Percentiles rank a stretch among this genome's conserved stretches.
Evolutionary conservation across 2,113 vertebrate species (phyloP).

Genomic region (Acrocephalus kingi): DNA sequence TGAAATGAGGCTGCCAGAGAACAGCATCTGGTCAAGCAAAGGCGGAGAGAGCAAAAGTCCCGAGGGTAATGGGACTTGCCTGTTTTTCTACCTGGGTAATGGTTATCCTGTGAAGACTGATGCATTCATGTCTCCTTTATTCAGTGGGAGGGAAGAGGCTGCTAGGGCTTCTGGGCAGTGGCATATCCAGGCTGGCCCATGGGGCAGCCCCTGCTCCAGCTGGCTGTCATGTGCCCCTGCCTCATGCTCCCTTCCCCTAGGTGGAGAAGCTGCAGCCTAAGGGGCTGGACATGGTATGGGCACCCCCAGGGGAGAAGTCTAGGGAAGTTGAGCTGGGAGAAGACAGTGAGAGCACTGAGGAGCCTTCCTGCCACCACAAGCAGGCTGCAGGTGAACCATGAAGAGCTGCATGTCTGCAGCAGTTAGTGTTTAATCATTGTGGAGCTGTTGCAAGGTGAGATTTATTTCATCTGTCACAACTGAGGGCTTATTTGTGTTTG

Average conservation of each 20-base stretch:
- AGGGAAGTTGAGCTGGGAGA: not conserved
- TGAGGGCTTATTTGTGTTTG: not conserved
- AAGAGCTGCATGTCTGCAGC: not conserved
- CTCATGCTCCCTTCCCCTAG: not conserved
- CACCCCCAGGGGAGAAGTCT: not conserved
- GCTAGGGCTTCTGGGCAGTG: not conserved
- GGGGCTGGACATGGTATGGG: not conserved
- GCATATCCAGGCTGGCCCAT: not conserved
- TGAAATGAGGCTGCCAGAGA: not conserved
- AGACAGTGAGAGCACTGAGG: not conserved
- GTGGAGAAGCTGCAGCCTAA: not conserved
- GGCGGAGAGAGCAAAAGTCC: not conserved
- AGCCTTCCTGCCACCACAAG: not conserved
- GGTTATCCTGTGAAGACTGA: not conserved
- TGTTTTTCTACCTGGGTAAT: not conserved
- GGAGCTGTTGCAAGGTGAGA: not conserved
- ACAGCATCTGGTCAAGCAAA: not conserved
- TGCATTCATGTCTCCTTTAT: not conserved
- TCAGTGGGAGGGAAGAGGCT: not conserved
- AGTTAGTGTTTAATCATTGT: rapidly evolving
- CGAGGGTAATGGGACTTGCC: not conserved
- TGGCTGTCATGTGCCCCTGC: not conserved
- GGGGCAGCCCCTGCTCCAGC: not conserved
- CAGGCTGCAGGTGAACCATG: not conserved
- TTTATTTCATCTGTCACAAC: not conserved